Evolutionary conservation across 1,140 invertebrate genomes (phyloP), one percentile per base, ranked within the genome.

Genomic region (Drosophila littoralis): DNA sequence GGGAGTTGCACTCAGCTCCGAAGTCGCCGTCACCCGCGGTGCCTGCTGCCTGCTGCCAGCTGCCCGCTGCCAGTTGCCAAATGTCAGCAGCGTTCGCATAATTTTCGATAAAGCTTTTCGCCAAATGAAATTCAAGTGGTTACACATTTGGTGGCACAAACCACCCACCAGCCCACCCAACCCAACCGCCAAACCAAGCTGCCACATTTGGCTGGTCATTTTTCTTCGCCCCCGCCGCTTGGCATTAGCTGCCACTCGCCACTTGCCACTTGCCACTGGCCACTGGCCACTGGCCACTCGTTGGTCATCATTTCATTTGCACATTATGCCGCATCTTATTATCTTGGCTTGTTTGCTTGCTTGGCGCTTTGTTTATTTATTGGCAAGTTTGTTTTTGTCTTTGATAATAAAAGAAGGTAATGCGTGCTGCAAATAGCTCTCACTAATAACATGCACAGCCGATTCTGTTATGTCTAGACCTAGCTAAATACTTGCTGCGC

Each of bases 81-180:
- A 88, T 89, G 84, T 88, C 84, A 88, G 74, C 80, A 88, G 72
- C 84, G 79, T 80, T 89, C 84, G 85, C 84, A 90, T 89, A 90
- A 89, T 90, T 89, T 89, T 63, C 84, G 84, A 85, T 90, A 89
- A 89, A 89, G 84, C 84, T 89, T 89, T 89, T 90, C 81, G 75
- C 81, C 81, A 89, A 89, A 89, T 89, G 84, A 89, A 89, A 89
- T 89, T 89, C 84, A 89, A 89, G 85, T 89, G 84, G 81, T 89
- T 89, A 89, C 84, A 88, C 84, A 89, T 88, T 79, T 83, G 68
- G 48, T 72, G 61, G 45, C 54, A 59, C 28, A 32, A 33, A 55
- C 66, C 76, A 36, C 15, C 43, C 43, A 15, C 15, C 40, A 43
- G 28, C 22, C 40, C 45, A 33, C 42, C 6, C 9, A 33, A 6